phyloP scores from a whole-genome alignment of 2,888 invertebrate species.

The Drosophila setosimentum region DNA sequence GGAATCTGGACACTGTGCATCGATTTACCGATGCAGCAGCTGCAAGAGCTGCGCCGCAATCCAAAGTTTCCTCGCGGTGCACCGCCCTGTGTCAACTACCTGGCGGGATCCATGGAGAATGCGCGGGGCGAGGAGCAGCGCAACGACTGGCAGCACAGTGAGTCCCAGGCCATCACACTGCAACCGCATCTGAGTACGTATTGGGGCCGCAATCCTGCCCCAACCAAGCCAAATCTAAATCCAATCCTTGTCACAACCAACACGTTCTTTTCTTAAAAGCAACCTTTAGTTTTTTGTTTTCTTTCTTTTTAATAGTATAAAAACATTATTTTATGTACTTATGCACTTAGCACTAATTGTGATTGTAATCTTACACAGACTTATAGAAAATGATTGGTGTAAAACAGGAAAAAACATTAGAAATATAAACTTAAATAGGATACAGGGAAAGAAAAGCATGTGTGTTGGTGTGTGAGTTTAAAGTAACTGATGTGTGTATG shows the following conservation, averaged over 20 bases:
- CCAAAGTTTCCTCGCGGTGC: slow-evolving; percentile 85
- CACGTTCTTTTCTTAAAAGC: background rate
- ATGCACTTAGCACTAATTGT: slow-evolving; percentile 79
- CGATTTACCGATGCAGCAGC: slow-evolving; percentile 92
- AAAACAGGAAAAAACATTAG: slow-evolving; percentile 60
- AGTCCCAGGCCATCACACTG: slow-evolving; percentile 86
- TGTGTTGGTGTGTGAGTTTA: slow-evolving; percentile 29
- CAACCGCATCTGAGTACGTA: slow-evolving; percentile 86
- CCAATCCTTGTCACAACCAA: slow-evolving; percentile 15
- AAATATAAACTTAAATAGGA: slow-evolving; percentile 48
- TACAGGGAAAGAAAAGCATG: slow-evolving; percentile 23
- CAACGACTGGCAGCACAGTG: slow-evolving; percentile 92
- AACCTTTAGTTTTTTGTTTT: slow-evolving; percentile 24
- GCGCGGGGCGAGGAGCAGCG: slow-evolving; percentile 89
- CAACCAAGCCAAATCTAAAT: slow-evolving; percentile 5
- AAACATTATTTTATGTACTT: slow-evolving; percentile 55
- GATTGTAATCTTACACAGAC: slow-evolving; percentile 77
- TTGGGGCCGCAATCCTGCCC: slow-evolving; percentile 81
- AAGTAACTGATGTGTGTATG: slow-evolving; percentile 13
- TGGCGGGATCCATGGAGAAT: slow-evolving; percentile 89
- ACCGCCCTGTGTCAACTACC: slow-evolving; percentile 92
- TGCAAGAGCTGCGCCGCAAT: slow-evolving; percentile 86
- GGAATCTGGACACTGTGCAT: slow-evolving; percentile 96
- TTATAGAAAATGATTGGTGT: slow-evolving; percentile 62
- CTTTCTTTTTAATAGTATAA: slow-evolving; percentile 62